phyloP scores from a whole-genome alignment of 1,140 invertebrate species.

The Tetragnatha versicolor region DNA sequence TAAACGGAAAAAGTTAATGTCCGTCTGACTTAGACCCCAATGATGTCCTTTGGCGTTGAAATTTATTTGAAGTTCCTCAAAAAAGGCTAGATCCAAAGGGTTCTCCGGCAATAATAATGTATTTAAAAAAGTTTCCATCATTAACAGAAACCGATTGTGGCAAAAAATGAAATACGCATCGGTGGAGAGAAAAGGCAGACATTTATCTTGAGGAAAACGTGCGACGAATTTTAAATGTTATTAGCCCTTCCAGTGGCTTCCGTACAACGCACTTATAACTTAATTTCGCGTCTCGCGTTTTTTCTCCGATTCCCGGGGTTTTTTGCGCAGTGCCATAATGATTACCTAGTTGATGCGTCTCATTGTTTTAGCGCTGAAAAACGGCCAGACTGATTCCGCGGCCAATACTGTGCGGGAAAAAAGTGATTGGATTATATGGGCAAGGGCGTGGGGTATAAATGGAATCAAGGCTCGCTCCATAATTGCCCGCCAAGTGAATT shows the following conservation, averaged over 20 bases:
- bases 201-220: conserved; percentile 46
- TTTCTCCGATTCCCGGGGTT: conserved; percentile 5
- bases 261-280: conserved; percentile 52
- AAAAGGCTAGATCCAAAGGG: conserved; percentile 30
- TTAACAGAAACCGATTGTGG: conserved; percentile 13
- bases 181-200: conserved; percentile 27
- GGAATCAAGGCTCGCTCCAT: conserved; percentile 16
- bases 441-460: conserved; percentile 3
- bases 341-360: conserved; percentile 44
- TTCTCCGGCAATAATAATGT: conserved; percentile 30
- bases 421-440: conserved; percentile 37
- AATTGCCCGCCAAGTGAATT: conserved; percentile 28
- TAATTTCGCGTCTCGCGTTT: conserved; percentile 38
- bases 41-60: too few relatives aligned
- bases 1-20: too few relatives aligned
- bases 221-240: conserved; percentile 54
- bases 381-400: conserved; percentile 23
- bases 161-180: not conserved
- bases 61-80: not conserved
- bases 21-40: too few relatives aligned
- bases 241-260: conserved; percentile 45
- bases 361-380: conserved; percentile 28
- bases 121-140: conserved; percentile 35
- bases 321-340: conserved; percentile 36
- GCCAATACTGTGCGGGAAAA: conserved; percentile 29